These are phyloP conservation scores for Tokudaia tokunoshimensis DNA, from an alignment of 2,797 vertebrate species.

Conservation along the genomic window DNA sequence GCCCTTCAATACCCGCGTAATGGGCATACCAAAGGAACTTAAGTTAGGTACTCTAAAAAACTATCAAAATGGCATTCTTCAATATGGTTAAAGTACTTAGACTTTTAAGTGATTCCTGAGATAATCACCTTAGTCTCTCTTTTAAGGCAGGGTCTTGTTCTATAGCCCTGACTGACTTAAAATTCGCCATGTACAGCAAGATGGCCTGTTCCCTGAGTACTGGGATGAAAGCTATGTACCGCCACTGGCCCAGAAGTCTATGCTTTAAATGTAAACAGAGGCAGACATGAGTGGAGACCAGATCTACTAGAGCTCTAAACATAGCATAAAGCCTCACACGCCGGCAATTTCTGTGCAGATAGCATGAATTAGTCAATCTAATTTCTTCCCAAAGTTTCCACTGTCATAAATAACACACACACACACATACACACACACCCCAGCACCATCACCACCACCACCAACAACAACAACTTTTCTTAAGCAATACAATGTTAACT, in stretches of 20 bases:
- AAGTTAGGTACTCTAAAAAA: background rate
- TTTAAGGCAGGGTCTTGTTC: background rate
- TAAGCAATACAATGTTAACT: background rate
- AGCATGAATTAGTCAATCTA: background rate
- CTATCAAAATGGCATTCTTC: conserved; percentile 1
- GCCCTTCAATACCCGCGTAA: background rate
- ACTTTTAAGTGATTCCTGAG: background rate
- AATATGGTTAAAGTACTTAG: conserved; percentile 22
- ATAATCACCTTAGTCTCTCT: background rate
- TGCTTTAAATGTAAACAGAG: conserved; percentile 17
- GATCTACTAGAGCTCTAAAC: background rate
- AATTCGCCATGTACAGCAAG: no score
- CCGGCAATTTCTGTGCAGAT: background rate
- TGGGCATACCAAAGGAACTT: background rate
- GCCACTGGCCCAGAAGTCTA: background rate
- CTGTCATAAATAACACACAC: background rate
- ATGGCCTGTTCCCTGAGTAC: background rate
- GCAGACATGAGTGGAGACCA: background rate
- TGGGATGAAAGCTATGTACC: background rate
- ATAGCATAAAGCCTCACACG: background rate
- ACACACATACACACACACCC: no score
- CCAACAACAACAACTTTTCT: background rate
- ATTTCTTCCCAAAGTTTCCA: conserved; percentile 31
- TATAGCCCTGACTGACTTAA: background rate
- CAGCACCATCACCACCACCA: background rate